Conservation (phyloP, 2,888 invertebrate genomes). For the Ennomos quercinarius region DNA sequence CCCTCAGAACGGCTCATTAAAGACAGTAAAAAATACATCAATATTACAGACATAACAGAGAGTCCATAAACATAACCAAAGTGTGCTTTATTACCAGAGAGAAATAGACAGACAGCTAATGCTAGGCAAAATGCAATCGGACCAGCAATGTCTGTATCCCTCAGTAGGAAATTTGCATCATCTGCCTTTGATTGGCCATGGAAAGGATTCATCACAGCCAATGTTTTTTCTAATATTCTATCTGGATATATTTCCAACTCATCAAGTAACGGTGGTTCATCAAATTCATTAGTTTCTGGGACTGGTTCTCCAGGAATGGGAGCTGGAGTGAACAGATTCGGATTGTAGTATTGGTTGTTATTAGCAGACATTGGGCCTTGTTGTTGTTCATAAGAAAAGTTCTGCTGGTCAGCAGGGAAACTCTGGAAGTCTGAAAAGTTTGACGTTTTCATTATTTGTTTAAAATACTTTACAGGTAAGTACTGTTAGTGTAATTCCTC, state of each 20-base stretch:
- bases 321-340: conserved; percentile 81
- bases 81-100: conserved; percentile 92
- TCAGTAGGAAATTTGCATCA: conserved; percentile 90
- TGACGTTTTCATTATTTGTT: background rate
- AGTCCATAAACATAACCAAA: conserved; percentile 98
- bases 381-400: conserved; percentile 71
- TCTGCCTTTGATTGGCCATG: conserved; percentile 89
- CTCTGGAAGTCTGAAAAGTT: conserved; percentile 84
- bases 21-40: conserved; percentile 94
- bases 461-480: no score
- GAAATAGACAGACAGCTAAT: conserved; percentile 87
- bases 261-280: conserved; percentile 95
- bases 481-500: no score
- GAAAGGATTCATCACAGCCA: conserved; percentile 95
- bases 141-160: conserved; percentile 96
- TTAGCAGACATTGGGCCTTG: conserved; percentile 68
- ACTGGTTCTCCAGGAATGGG: conserved; percentile 70
- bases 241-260: conserved; percentile 97
- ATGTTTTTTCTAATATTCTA: conserved; percentile 93
- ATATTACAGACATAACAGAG: conserved; percentile 94
- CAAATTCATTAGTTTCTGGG: conserved; percentile 76
- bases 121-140: conserved; percentile 95
- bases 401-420: conserved; percentile 78
- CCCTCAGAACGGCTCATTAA: conserved; percentile 90
- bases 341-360: conserved; percentile 81